phyloP scores from a whole-genome alignment of 2,113 vertebrate species.

The Ptychochromis oligacanthus region DNA sequence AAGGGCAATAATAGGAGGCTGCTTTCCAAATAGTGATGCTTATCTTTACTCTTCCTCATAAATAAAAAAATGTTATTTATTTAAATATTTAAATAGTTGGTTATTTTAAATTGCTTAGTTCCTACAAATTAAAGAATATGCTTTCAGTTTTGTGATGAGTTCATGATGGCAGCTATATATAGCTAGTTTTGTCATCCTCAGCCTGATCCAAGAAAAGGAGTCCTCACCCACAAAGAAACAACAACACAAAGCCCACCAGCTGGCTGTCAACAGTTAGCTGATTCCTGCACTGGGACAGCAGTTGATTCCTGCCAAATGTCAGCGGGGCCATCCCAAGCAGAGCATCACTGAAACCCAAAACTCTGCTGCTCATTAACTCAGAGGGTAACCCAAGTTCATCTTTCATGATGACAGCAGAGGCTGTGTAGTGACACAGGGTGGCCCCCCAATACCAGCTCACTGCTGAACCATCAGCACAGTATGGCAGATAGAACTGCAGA shows the following conservation, averaged over 20 bases:
- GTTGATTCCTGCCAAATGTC: constrained; percentile 33
- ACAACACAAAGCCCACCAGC: constrained; percentile 12
- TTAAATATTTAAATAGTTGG: background rate
- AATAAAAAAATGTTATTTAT: background rate
- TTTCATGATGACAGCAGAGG: background rate
- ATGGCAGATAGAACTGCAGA: background rate
- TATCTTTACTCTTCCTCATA: background rate
- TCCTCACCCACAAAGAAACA: background rate
- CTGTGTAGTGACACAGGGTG: background rate
- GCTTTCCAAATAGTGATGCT: background rate
- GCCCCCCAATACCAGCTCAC: background rate
- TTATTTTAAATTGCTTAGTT: background rate
- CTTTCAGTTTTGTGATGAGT: background rate
- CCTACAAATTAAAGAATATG: background rate
- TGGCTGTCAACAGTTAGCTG: background rate
- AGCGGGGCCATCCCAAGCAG: background rate
- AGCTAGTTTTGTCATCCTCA: background rate
- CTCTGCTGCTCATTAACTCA: constrained; percentile 28
- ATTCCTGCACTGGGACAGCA: background rate
- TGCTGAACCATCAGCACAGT: background rate
- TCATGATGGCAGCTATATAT: background rate
- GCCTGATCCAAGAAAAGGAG: background rate
- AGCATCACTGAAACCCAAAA: background rate
- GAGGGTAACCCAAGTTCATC: constrained; percentile 38
- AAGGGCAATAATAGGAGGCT: no score